phyloP scores from a whole-genome alignment of 1,140 invertebrate species.

The Hyles vespertilio region DNA sequence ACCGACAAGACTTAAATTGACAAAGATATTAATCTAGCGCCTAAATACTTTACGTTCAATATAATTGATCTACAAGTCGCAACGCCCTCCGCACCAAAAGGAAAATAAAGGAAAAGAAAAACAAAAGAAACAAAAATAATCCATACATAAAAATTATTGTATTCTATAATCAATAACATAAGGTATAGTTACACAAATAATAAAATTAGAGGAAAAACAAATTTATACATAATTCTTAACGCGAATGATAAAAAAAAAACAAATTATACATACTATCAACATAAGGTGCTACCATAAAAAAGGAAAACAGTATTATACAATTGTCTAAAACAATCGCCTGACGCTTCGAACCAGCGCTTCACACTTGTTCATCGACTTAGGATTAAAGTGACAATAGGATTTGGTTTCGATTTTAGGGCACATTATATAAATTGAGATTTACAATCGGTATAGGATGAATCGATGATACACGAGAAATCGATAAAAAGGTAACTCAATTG shows the following conservation, averaged over 20 bases:
- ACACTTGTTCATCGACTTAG: conserved; percentile 39
- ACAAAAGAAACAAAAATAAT: conserved; percentile 61
- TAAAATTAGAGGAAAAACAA: conserved; percentile 72
- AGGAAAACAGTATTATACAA: conserved; percentile 48
- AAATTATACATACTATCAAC: conserved; percentile 72
- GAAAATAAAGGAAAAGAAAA: conserved; percentile 37
- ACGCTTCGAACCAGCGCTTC: conserved; percentile 40
- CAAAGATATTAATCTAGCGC: not conserved
- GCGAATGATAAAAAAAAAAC: conserved; percentile 67
- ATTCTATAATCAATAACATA: conserved; percentile 75
- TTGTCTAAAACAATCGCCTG: conserved; percentile 54
- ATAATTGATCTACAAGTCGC: too few species aligned
- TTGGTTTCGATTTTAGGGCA: conserved; percentile 61
- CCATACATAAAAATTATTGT: conserved; percentile 75
- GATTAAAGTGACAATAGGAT: conserved; percentile 46
- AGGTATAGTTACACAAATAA: conserved; percentile 71
- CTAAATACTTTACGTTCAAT: too few species aligned
- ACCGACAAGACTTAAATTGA: conserved; percentile 4
- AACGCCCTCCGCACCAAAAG: conserved; percentile 12
- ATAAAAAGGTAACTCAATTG: conserved; percentile 4
- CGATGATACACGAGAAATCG: conserved; percentile 3
- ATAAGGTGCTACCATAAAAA: conserved; percentile 60
- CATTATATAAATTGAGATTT: conserved; percentile 37
- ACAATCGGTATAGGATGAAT: conserved; percentile 1
- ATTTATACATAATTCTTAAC: conserved; percentile 75